Base-by-base conservation (phyloP, 1,140 invertebrate species). In the Grapholita molesta region DNA sequence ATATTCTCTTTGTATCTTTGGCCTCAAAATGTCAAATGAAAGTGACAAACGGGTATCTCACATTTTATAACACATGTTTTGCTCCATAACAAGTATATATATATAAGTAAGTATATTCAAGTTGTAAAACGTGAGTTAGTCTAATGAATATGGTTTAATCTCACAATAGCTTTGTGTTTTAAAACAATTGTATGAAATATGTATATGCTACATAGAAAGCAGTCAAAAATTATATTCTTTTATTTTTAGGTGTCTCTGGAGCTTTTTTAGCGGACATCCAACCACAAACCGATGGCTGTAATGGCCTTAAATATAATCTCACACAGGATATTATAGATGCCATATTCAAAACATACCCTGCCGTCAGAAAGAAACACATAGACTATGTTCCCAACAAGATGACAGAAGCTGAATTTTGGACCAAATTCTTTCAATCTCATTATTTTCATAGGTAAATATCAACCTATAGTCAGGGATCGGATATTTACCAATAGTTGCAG, bases 321-420 rank as follows among this genome's bases (percentile, higher is more conserved):
- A 99, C 98, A 9, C 94, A 96, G 64, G 99, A 99, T 89, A 96
- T 99, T 52, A 99, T 99, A 88, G 96, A 99, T 79, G 97, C 97
- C 81, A 99, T 99, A 93, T 99, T 99, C 92, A 98, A 98, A 93
- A 99, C 99, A 76, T 99, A 99, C 94, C 99, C 99, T 25, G 98
- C 98, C 79, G 99, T 99, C 0, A 97, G 98, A 84, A 96, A 96
- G 92, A 99, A 99, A 94, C 98, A 99, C 93, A 92, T 96, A 71
- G 98, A 99, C 92, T 96, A 98, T 92, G 99, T 99, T 35, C 99
- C 99, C 55, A 94, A 96, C 73, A 97, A 98, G 93, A 95, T 99
- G 94, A 95, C 96, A 0, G 99, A 99, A 92, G 94, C 96, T 1
- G 98, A 99, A 83, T 99, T 99, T 93, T 99, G 99, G 99, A 99